Evolutionary conservation across 1,140 invertebrate species (phyloP), one percentile per base, ranked within the genome.

Genomic region (Leptopilina boulardi): DNA sequence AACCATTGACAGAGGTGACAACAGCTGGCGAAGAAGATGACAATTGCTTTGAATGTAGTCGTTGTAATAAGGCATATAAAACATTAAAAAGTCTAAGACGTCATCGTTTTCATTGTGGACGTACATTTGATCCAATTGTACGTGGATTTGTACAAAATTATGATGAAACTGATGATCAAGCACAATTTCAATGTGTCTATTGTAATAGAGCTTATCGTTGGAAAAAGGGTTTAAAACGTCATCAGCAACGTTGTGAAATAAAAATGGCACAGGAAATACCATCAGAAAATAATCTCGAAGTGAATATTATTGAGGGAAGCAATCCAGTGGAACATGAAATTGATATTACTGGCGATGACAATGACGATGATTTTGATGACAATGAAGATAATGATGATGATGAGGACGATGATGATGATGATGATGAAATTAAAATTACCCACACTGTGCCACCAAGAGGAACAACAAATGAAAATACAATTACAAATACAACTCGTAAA

Each of bases 91-190:
- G 59, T 13, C 21, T 66, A 4, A 66, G 59, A 66, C 59, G 59
- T 66, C 59, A 66, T 66, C 59, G 59, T 6, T 66, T 66, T n/a
- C 59, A 66, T 23, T 66, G 59, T 34, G 59, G 59, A 66, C 23
- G 26, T 5, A 66, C 13, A 10, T 66, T 66, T 23, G 21, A 66
- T 66, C 59, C 59, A 30, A 4, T 30, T 4, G 11, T 66, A 15
- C 11, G 21, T 30, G 59, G 23, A 2, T 66, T 30, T 30, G 59
- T 26, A 4, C 13, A 66, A 15, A 66, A 66, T 30, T 66, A 30
- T 0, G 59, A 30, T 1, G 59, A 30, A 15, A 30, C 4, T n/a
- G 59, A 66, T 15, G 56, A 59, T 59, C 56, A 23, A 13, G 59
- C 59, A 5, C 59, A 66, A 13, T 66, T 66, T 23, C 23, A 34